Conservation (phyloP, 2,888 invertebrate species). For the Furcula furcula region DNA sequence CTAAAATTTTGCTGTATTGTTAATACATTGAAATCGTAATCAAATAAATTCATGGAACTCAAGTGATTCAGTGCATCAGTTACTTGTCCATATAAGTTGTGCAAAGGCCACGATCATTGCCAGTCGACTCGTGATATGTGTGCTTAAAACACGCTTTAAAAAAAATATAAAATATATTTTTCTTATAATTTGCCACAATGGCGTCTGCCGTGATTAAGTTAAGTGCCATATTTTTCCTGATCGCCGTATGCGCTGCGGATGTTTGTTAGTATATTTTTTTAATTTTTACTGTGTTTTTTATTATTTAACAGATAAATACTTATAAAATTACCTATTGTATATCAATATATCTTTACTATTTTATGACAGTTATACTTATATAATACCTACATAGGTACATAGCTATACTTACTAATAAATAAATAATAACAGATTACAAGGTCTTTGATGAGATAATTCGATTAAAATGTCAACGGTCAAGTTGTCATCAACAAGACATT, state of each 20-base stretch:
- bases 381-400: background rate
- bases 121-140: constrained; percentile 59
- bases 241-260: constrained; percentile 60
- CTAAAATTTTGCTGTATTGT: too few relatives aligned
- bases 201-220: constrained; percentile 71
- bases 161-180: constrained; percentile 26
- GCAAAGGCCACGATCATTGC: constrained; percentile 64
- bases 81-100: constrained; percentile 60
- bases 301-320: background rate
- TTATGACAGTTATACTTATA: too few relatives aligned
- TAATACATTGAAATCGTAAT: constrained; percentile 20
- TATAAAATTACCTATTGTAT: too few relatives aligned
- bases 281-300: constrained; percentile 12
- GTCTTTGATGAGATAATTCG: background rate
- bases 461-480: constrained; percentile 11
- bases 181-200: constrained; percentile 51
- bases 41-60: constrained; percentile 42
- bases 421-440: background rate
- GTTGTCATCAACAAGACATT: background rate
- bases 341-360: too few relatives aligned
- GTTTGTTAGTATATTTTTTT: constrained; percentile 56
- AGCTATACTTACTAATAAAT: background rate
- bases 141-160: constrained; percentile 42
- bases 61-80: constrained; percentile 44
- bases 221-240: constrained; percentile 69